Evolutionary conservation across 1,140 invertebrate genomes (phyloP), one percentile per base, ranked within the genome.

Genomic region (Trypoxylus dichotomus): DNA sequence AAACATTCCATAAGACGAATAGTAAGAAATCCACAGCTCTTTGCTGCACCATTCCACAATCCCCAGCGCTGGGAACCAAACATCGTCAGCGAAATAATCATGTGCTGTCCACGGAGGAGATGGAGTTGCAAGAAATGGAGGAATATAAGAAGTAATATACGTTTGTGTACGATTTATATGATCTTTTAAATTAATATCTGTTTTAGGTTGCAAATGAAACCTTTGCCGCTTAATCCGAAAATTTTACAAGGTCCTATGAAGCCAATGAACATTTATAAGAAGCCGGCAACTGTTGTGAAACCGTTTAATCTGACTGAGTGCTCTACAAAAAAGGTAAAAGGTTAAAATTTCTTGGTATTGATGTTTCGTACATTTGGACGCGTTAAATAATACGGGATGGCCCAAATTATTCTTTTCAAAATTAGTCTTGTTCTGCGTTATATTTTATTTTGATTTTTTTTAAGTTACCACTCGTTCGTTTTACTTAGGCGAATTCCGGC

Each of bases 41-140:
- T 58, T n/a, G 37, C 3, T n/a, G 13, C 0, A 89, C 88, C 2
- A 77, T 83, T 6, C 86, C 88, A 2, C 77, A 85, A 2, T 88
- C 88, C 3, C 88, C 88, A 6, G 83, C 83, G 2, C 80, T 89
- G 5, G 80, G 78, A 47, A 87, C 86, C 0, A 89, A 88, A 72
- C 80, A 71, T 3, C 84, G 88, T 71, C 42, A 72, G 0, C 81
- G 87, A 11, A 74, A 81, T 5, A 77, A 81, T 1, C 80, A 54
- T 0, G 80, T 82, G 8, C 21, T 85, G 6, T 87, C 83, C 42
- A 80, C 80, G 5, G 83, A 85, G 13, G 83, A 89, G 76, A 77
- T 80, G 19, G 87, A 88, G 71, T 74, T 80, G 60, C 3, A 80
- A 21, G 84, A 88, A 76, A 13, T 85, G 0, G 82, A 88, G 37